Conservation (phyloP, 2,797 vertebrate genomes). For the Gallinago stenura region DNA sequence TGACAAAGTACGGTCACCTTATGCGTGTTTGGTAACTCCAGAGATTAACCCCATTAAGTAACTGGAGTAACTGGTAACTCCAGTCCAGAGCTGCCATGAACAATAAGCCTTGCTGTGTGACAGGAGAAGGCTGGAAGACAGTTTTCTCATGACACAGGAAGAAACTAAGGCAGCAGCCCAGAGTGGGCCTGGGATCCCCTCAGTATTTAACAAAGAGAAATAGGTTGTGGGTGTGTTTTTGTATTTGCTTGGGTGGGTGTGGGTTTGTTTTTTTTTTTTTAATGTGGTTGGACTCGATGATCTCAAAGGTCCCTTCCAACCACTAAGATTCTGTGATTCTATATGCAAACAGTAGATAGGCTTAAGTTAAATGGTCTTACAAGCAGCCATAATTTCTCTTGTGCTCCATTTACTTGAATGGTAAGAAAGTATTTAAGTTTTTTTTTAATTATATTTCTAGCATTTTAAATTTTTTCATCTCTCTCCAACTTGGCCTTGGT, state of each 20-base stretch:
- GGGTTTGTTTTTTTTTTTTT: no score
- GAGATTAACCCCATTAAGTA: not conserved
- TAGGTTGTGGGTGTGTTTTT: not conserved
- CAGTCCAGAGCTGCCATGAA: not conserved
- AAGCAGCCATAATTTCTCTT: not conserved
- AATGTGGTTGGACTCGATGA: no score
- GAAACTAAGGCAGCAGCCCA: not conserved
- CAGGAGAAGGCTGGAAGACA: not conserved
- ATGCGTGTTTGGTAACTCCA: not conserved
- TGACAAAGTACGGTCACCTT: not conserved
- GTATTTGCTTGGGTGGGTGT: no score
- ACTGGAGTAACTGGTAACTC: not conserved
- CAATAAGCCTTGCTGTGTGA: not conserved
- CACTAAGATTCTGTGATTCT: not conserved
- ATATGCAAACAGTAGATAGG: not conserved
- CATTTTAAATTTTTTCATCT: fast-evolving
- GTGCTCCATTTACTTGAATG: not conserved
- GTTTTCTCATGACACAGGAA: not conserved
- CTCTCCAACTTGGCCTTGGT: not conserved
- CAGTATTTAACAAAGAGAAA: not conserved
- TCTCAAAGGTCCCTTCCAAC: no score
- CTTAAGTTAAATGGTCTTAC: not conserved
- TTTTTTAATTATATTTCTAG: not conserved
- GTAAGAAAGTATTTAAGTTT: not conserved
- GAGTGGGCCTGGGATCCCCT: not conserved